Base-by-base conservation (phyloP, 2,797 vertebrate species). In the Danio choprae region DNA sequence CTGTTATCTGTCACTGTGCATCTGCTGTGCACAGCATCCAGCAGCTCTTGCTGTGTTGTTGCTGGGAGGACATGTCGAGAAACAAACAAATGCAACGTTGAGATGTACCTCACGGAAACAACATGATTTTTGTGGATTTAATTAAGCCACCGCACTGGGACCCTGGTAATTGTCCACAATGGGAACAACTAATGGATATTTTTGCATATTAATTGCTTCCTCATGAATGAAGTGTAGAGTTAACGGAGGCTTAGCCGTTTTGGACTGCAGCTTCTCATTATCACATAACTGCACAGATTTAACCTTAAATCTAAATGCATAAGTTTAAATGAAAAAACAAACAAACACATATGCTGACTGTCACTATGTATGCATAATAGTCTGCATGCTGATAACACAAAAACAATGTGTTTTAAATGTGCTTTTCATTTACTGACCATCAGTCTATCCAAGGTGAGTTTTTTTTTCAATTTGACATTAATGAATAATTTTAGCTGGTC, bases 81-180 rank as follows among this genome's bases (percentile, higher is more conserved):
- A 81, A 80, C 72, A 80, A 77, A 77, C 82, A 84, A 84, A 86
- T 75, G 70, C 13, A 22, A 62, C 38, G 29, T 40, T 70, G 40
- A 58, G 65, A 73, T 78, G 77, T 72, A 72, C 69, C 70, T 82
- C 71, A 29, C 5, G 55, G 77, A 76, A 76, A 53, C 83, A 72
- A 71, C 65, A 38, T 40, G 41, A 55, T 63, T 76, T 70, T 78
- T 51, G 0, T 55, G n/a, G 70, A 83, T 83, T 83, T 84, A 86
- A 86, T 86, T 81, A 84, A 78, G 65, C 60, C 5, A 22, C 46
- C 77, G 38, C 71, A 81, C 83, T 20, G 70, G 70, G 43, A 71
- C 46, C 8, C 69, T 81, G 58, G 15, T 76, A 86, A 83, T 84
- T 81, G 76, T 86, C 82, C 85, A 68, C 78, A 38, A 63, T 68